phyloP scores from a whole-genome alignment of 2,797 vertebrate species.

The Numenius phaeopus region DNA sequence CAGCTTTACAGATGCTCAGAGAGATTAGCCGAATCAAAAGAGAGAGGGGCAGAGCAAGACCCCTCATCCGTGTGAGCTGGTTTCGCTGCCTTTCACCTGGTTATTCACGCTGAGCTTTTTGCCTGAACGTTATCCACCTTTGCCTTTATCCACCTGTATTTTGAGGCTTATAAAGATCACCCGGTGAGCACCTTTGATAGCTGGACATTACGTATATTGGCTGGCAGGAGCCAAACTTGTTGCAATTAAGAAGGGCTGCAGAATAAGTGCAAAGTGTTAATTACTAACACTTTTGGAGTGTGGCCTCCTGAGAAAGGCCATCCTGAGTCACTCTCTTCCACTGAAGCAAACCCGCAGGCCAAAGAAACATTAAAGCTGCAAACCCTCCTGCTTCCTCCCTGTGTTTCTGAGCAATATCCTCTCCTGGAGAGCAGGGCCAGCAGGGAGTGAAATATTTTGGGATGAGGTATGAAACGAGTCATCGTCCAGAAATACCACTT shows the following conservation, averaged over 20 bases:
- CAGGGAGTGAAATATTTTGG: conserved; percentile 1
- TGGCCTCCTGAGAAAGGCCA: conserved; percentile 4
- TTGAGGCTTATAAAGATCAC: neutral
- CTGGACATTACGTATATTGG: accelerated
- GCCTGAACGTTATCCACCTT: neutral
- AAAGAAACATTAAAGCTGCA: neutral
- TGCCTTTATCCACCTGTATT: neutral
- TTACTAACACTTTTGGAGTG: neutral
- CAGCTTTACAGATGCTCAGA: neutral
- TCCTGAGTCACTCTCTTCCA: conserved; percentile 9
- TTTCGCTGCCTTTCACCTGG: neutral
- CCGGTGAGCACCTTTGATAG: neutral
- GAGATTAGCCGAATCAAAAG: neutral
- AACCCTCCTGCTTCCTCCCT: conserved; percentile 25
- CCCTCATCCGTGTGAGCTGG: neutral
- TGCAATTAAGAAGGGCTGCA: neutral
- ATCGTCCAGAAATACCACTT: conserved; percentile 32
- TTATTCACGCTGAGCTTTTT: neutral
- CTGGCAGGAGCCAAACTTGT: neutral
- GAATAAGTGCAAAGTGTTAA: neutral
- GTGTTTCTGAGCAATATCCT: conserved; percentile 33
- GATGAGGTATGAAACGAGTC: conserved; percentile 44
- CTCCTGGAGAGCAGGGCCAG: neutral
- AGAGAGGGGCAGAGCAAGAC: neutral
- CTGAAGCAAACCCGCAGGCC: neutral